Evolutionary conservation across 2,888 invertebrate species (phyloP), one percentile per base, ranked within the genome.

Genomic region (Agelastica alni): DNA sequence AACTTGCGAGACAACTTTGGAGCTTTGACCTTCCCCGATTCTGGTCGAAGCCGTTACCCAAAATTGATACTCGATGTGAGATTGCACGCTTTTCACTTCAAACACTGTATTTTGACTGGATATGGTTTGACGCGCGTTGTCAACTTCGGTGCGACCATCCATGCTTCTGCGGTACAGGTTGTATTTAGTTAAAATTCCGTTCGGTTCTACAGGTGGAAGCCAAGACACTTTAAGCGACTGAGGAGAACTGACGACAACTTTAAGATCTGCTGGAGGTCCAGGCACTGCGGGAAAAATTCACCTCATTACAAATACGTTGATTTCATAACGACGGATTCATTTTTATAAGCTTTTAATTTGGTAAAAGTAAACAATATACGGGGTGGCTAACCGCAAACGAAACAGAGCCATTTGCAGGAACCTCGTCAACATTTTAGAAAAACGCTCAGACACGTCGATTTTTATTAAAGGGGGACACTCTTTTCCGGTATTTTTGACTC

Each of bases 1-100:
- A 18, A 86, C 81, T 74, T 86, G 86, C 0, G 85, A 83, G 4
- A 85, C 84, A 1, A 87, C 85, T 49, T 82, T 79, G 1, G 87
- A 87, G 70, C 85, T 87, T 68, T 85, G 86, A 0, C 91, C 90
- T 72, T 90, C 89, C 0, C 91, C 91, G 31, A 89, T 85, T 22
- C 86, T 80, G 0, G 90, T 91, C 3, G 85, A 87, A 1, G 89
- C 89, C 0, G 88, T 87, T 14, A 91, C 86, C 85, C 88, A 88
- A 72, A 89, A 89, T 69, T 88, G 87, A 70, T 90, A 89, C 67
- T 88, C 87, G 47, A 86, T 84, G 59, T 85, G 85, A 5, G 84
- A 82, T 68, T 86, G 85, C 18, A 88, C 78, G 36, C 83, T 83
- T 65, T 85, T 87, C 2, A 85, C 84, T 70, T 88, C 87, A 65